A percentile compares a stretch with the other conserved stretches of the same genome.
Conservation (phyloP, 2,113 vertebrate species). For the Corythornis cristatus region DNA sequence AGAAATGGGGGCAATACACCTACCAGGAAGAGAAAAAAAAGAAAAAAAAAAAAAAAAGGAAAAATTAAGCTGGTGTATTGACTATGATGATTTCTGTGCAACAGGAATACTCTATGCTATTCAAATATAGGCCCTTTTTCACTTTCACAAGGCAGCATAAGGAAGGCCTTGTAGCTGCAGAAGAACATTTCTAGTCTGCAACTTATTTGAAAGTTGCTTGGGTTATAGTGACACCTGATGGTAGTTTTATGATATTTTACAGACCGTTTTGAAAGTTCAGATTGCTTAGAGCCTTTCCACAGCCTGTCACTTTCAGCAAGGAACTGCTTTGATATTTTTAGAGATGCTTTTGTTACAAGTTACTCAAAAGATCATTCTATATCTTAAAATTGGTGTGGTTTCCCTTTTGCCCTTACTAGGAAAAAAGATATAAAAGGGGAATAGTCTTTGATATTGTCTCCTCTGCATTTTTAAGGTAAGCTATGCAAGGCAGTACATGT, state of each 20-base stretch:
- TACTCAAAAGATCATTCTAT: background rate
- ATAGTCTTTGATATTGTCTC: background rate
- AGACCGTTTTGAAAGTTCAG: background rate
- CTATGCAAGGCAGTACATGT: background rate
- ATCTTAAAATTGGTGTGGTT: background rate
- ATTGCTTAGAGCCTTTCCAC: background rate
- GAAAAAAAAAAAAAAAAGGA: background rate
- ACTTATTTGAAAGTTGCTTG: background rate
- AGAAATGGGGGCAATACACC: background rate
- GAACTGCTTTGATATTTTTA: background rate
- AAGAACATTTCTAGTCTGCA: background rate
- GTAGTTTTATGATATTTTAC: background rate
- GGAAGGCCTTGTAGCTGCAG: background rate
- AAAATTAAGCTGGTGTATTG: background rate
- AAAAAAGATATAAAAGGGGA: background rate
- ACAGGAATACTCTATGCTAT: background rate
- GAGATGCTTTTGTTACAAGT: background rate
- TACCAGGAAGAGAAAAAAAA: background rate
- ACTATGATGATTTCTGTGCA: background rate
- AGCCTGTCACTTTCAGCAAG: background rate
- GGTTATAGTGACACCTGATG: slow-evolving; percentile 74
- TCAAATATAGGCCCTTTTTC: background rate
- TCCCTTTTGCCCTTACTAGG: background rate
- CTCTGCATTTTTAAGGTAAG: background rate
- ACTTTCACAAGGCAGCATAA: background rate